Evolutionary conservation across 2,797 vertebrate species (phyloP).

Genomic region (Poeciliopsis gracilis): DNA sequence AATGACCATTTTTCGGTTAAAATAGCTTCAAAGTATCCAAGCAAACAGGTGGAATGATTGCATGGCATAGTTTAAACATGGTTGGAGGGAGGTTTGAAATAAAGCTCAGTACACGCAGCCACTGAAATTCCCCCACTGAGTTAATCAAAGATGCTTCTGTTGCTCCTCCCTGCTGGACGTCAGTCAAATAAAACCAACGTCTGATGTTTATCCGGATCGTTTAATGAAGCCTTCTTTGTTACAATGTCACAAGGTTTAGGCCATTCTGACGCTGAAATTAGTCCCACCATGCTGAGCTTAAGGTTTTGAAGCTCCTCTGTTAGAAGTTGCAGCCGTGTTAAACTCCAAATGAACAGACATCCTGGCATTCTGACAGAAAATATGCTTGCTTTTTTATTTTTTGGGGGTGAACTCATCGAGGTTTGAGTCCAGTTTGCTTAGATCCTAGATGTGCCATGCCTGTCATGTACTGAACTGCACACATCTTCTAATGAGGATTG

Average conservation of each 20-base stretch:
- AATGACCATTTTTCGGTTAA: slow-evolving; percentile 6
- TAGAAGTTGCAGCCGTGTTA: slow-evolving; percentile 54
- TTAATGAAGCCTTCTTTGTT: slow-evolving; percentile 72
- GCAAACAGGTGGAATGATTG: neutral
- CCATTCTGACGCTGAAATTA: slow-evolving; percentile 55
- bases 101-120: slow-evolving; percentile 35
- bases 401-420: slow-evolving; percentile 50
- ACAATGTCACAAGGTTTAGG: slow-evolving; percentile 58
- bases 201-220: slow-evolving; percentile 33
- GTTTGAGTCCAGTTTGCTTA: slow-evolving; percentile 50
- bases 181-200: slow-evolving; percentile 50
- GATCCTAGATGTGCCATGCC: slow-evolving; percentile 32
- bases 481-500: slow-evolving; percentile 64
- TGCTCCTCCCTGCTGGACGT: slow-evolving; percentile 63
- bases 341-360: slow-evolving; percentile 66
- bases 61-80: slow-evolving; percentile 7
- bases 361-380: slow-evolving; percentile 50
- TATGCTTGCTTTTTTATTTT: slow-evolving; percentile 33
- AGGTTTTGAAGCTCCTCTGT: slow-evolving; percentile 70
- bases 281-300: slow-evolving; percentile 65
- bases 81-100: slow-evolving; percentile 33
- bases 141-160: slow-evolving; percentile 66
- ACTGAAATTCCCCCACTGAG: slow-evolving; percentile 55
- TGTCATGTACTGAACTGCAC: slow-evolving; percentile 53
- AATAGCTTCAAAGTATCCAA: neutral